These are phyloP conservation scores for Scomber japonicus DNA, from an alignment of 2,113 vertebrate species.

Conservation along the genomic window DNA sequence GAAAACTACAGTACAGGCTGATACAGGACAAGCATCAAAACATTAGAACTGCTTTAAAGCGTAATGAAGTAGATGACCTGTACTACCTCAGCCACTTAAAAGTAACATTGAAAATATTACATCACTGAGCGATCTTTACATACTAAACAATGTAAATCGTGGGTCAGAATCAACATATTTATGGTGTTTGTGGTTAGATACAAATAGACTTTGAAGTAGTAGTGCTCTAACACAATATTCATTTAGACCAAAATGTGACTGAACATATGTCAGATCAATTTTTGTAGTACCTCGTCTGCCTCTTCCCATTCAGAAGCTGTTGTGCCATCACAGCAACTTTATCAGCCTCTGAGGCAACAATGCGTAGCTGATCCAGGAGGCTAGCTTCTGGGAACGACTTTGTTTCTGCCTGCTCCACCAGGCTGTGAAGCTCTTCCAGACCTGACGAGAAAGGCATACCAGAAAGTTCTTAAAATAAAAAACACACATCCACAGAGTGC, in stretches of 20 bases:
- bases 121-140: not conserved
- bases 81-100: no score
- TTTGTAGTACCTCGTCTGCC: slow-evolving; percentile 90
- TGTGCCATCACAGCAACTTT: slow-evolving; percentile 94
- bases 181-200: no score
- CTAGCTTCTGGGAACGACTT: slow-evolving; percentile 90
- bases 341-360: slow-evolving; percentile 90
- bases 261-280: not conserved
- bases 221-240: no score
- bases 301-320: slow-evolving; percentile 95
- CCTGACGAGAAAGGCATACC: slow-evolving; percentile 78
- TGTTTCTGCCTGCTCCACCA: slow-evolving; percentile 92
- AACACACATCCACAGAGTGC: not conserved
- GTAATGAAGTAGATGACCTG: no score
- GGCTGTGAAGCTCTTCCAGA: slow-evolving; percentile 89
- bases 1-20: not conserved
- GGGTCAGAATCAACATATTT: not conserved
- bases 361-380: slow-evolving; percentile 88
- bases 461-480: not conserved
- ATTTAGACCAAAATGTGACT: not conserved
- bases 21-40: not conserved
- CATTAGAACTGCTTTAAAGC: no score
- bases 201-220: no score
- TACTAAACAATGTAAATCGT: not conserved
- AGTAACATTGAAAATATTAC: not conserved